phyloP scores from a whole-genome alignment of 1,140 invertebrate genomes.

The Mesaphorura yosii region DNA sequence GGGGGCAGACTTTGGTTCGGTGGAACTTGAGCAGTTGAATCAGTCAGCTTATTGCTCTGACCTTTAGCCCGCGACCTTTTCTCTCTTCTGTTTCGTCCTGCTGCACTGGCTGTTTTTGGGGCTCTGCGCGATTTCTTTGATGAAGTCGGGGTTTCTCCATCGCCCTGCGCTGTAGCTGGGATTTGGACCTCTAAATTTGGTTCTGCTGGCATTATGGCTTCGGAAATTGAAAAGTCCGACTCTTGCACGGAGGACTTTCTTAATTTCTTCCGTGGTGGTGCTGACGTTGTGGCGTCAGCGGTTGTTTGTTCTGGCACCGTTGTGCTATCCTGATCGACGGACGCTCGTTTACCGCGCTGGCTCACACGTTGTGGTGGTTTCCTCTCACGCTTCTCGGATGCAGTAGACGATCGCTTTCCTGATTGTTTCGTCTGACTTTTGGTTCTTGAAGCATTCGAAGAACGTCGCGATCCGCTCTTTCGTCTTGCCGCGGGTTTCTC shows the following conservation, averaged over 20 bases:
- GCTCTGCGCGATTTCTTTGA: too few relatives aligned
- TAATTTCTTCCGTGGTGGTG: not conserved
- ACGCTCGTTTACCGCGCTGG: not conserved
- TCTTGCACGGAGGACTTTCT: not conserved
- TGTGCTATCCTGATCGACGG: not conserved
- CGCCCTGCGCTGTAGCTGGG: too few relatives aligned
- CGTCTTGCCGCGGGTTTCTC: not conserved
- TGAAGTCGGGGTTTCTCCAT: too few relatives aligned
- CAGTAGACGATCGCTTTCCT: not conserved
- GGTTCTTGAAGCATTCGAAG: not conserved
- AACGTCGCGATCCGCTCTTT: not conserved
- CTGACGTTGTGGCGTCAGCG: too few relatives aligned
- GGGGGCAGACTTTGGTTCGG: too few relatives aligned
- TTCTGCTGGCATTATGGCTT: too few relatives aligned
- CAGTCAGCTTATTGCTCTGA: too few relatives aligned
- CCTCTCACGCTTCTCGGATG: not conserved
- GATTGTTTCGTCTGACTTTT: not conserved
- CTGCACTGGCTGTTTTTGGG: too few relatives aligned
- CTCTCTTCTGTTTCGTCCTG: too few relatives aligned
- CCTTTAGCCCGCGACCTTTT: too few relatives aligned
- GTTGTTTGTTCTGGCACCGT: not conserved
- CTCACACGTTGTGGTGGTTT: not conserved
- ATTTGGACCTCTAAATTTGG: too few relatives aligned
- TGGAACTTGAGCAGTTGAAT: too few relatives aligned
- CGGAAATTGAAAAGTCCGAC: not conserved